These are phyloP conservation scores for Thamnophis sirtalis DNA, from an alignment of 2,113 vertebrate genomes.

Conservation along the genomic window DNA sequence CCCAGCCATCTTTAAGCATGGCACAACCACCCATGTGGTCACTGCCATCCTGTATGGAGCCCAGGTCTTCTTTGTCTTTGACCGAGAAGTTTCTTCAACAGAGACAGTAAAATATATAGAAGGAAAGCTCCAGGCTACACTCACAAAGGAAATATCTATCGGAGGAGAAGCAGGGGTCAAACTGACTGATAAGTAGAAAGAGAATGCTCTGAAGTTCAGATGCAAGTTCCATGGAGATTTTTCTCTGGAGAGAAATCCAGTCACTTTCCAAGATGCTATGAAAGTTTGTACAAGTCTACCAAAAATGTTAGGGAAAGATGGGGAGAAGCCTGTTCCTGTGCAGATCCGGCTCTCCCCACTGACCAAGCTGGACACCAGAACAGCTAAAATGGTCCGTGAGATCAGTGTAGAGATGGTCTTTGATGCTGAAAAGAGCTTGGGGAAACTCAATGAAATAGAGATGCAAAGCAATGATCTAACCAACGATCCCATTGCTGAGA, in stretches of 20 bases:
- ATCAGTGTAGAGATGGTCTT: conserved; percentile 30
- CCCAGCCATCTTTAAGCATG: neutral
- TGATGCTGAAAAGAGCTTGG: conserved; percentile 2
- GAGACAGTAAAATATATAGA: neutral
- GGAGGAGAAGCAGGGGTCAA: neutral
- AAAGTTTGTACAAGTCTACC: conserved; percentile 56
- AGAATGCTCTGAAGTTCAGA: too few relatives aligned
- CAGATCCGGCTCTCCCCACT: conserved; percentile 29
- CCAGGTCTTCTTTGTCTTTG: conserved; percentile 47
- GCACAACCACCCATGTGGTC: conserved; percentile 31
- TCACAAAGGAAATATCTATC: neutral
- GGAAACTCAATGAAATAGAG: conserved; percentile 35
- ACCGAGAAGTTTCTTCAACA: neutral
- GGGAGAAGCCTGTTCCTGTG: conserved; percentile 57
- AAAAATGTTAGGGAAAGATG: conserved; percentile 26
- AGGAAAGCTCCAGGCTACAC: conserved; percentile 5
- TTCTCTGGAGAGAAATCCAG: too few relatives aligned
- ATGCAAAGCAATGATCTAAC: conserved; percentile 54
- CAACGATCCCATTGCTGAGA: neutral
- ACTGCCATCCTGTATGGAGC: conserved; percentile 32
- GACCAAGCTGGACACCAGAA: neutral
- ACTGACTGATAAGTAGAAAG: too few relatives aligned
- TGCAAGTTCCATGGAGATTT: too few relatives aligned
- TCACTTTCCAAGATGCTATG: conserved; percentile 13
- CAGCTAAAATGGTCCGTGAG: conserved; percentile 47